A percentile compares a stretch with the other conserved stretches of the same genome.
These are phyloP conservation scores for Caloenas nicobarica DNA, from an alignment of 2,113 vertebrate genomes.

Conservation along the genomic window DNA sequence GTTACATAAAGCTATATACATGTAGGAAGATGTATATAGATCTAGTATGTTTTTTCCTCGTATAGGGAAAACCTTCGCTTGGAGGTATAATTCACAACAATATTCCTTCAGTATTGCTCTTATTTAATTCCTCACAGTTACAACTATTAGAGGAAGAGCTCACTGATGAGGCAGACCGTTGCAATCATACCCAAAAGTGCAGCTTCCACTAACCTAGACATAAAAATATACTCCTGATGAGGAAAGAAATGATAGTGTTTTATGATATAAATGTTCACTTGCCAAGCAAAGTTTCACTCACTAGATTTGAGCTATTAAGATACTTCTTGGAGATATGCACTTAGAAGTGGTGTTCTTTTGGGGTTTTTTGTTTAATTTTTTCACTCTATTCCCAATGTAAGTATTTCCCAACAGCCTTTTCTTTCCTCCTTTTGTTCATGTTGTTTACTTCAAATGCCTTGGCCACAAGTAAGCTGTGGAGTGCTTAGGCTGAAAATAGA, in stretches of 20 bases:
- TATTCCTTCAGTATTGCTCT: background rate
- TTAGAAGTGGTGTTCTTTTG: background rate
- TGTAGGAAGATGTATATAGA: background rate
- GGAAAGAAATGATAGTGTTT: background rate
- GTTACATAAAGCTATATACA: background rate
- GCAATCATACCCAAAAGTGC: background rate
- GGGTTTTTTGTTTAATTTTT: background rate
- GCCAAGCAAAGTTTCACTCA: background rate
- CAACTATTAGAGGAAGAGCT: background rate
- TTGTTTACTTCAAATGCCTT: background rate
- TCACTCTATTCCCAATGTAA: background rate
- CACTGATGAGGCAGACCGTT: background rate
- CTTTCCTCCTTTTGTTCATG: background rate
- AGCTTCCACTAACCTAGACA: background rate
- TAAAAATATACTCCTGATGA: background rate
- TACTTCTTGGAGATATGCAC: background rate
- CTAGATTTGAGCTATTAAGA: background rate
- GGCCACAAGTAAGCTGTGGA: background rate
- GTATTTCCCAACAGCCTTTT: background rate
- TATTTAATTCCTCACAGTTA: background rate
- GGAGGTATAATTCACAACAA: background rate
- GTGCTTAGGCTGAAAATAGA: background rate
- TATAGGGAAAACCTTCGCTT: background rate
- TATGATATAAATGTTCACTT: background rate
- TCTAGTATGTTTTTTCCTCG: background rate